phyloP scores from a whole-genome alignment of 2,888 invertebrate genomes.

The Stenodema calcarata region DNA sequence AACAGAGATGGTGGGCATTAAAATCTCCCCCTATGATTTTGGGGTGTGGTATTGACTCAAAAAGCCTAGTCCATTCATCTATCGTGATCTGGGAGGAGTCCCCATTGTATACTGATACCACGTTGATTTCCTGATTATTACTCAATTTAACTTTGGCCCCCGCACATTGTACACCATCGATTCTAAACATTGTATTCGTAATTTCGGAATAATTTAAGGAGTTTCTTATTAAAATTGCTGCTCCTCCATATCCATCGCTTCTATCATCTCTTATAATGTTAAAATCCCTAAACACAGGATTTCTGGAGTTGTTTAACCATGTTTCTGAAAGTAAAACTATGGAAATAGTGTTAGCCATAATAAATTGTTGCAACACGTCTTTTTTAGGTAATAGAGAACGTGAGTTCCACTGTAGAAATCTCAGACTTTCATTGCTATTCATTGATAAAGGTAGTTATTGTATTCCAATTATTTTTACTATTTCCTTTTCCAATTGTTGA shows the following conservation, averaged over 20 bases:
- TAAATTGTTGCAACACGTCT: not conserved
- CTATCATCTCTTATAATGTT: not conserved
- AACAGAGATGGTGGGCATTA: not conserved
- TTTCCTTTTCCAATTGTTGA: not conserved
- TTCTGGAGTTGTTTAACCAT: no score
- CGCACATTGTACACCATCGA: no score
- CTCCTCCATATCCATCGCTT: not conserved
- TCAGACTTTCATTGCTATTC: no score
- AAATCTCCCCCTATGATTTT: not conserved
- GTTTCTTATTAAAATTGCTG: not conserved
- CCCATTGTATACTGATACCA: not conserved
- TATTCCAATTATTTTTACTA: no score
- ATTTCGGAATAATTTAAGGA: no score
- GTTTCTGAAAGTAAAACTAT: not conserved
- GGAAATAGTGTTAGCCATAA: not conserved
- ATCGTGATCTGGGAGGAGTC: not conserved
- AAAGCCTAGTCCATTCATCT: not conserved
- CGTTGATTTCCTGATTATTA: not conserved
- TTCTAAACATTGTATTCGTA: no score
- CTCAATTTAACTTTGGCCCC: no score
- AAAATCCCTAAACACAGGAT: no score
- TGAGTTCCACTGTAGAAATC: not conserved
- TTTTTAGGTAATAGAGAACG: not conserved
- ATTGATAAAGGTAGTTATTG: no score
- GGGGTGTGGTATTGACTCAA: not conserved